A percentile compares a stretch with the other conserved stretches of the same genome.
phyloP scores from a whole-genome alignment of 2,888 invertebrate species.

The Leptinotarsa haldemani region DNA sequence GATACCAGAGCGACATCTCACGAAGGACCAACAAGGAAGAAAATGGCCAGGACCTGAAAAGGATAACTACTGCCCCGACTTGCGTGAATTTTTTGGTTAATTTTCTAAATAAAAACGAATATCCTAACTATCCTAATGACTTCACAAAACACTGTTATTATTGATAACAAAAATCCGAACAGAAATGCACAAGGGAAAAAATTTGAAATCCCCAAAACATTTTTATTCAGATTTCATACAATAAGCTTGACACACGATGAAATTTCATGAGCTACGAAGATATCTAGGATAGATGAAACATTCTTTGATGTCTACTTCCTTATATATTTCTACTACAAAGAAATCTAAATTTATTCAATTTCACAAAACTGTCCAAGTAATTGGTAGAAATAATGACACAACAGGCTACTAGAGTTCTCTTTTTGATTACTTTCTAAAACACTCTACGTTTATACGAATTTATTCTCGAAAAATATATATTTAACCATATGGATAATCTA shows the following conservation, averaged over 20 bases:
- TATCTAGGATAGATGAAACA: constrained; percentile 26
- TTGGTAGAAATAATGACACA: constrained; percentile 13
- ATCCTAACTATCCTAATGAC: constrained; percentile 40
- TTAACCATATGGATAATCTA: constrained; percentile 35
- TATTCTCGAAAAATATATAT: constrained; percentile 28
- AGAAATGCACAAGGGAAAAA: constrained; percentile 28
- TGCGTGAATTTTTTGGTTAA: constrained; percentile 54
- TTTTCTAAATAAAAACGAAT: constrained; percentile 24
- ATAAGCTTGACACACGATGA: constrained; percentile 61
- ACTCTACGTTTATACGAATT: constrained; percentile 44
- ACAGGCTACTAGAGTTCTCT: constrained; percentile 49
- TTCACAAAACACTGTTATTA: constrained; percentile 28
- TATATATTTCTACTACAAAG: constrained; percentile 6
- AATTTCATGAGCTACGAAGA: constrained; percentile 64
- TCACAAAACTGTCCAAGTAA: constrained; percentile 12
- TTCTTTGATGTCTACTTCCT: background rate
- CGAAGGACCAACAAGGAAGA: constrained; percentile 63
- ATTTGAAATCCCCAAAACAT: constrained; percentile 6
- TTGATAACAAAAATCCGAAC: constrained; percentile 33
- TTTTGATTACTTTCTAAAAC: constrained; percentile 25
- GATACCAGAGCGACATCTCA: constrained; percentile 63
- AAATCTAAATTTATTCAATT: constrained; percentile 1
- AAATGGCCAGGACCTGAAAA: constrained; percentile 64
- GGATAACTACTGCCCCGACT: constrained; percentile 65
- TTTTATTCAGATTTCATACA: constrained; percentile 42